Evolutionary conservation across 2,113 vertebrate genomes (phyloP).

Genomic region (Sarotherodon lohbergeri): DNA sequence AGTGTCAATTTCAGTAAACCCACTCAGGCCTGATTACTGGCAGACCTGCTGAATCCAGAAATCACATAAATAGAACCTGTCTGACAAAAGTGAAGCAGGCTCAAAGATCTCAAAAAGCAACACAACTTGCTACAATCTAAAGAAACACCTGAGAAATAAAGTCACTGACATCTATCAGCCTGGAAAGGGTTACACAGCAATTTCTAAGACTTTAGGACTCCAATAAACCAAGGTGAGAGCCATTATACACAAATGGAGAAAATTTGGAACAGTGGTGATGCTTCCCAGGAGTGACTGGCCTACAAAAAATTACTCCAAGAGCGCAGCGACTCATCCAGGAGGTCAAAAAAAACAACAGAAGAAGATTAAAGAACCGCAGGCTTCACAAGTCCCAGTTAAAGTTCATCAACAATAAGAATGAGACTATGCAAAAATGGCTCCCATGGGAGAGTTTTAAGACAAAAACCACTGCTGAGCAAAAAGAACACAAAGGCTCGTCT

Average conservation of each 20-base stretch:
- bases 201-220: not conserved
- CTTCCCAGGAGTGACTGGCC: not conserved
- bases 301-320: not conserved
- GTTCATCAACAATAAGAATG: not conserved
- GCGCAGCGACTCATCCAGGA: not conserved
- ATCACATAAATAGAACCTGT: not conserved
- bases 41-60: not conserved
- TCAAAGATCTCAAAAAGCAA: not conserved
- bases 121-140: not conserved
- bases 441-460: not conserved
- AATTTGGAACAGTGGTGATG: not conserved
- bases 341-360: not conserved
- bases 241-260: not conserved
- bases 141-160: not conserved
- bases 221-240: not conserved
- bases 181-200: not conserved
- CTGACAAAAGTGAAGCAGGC: not conserved
- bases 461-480: not conserved
- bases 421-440: not conserved
- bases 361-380: not conserved
- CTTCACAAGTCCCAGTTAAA: not conserved
- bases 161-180: not conserved
- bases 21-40: not conserved
- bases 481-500: not conserved
- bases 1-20: not conserved